These are phyloP conservation scores for Geodia barretti DNA, from an alignment of 37 sponge, comb jelly and placozoan genomes.

Conservation along the genomic window DNA sequence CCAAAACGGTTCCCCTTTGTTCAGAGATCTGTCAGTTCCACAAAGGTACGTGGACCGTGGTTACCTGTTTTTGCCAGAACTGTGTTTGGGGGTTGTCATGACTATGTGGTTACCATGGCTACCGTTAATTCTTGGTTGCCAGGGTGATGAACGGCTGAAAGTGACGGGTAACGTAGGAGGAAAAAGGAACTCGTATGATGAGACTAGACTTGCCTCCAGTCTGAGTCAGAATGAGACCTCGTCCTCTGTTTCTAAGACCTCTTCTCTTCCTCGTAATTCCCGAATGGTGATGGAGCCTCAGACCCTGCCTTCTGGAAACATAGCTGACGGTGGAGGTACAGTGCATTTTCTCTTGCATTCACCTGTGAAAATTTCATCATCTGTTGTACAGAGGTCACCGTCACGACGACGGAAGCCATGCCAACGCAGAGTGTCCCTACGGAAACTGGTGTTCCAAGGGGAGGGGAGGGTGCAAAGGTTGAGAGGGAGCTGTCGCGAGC, in stretches of 20 bases:
- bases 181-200: constrained; percentile 36
- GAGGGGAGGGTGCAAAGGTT: not conserved
- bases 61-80: no score
- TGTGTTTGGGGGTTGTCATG: no score
- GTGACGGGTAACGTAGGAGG: not conserved
- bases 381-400: not conserved
- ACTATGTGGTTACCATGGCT: not conserved
- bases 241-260: constrained; percentile 11
- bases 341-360: no score
- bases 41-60: no score
- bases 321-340: no score
- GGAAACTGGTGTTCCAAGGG: not conserved
- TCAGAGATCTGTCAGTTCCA: not conserved
- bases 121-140: not conserved
- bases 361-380: no score
- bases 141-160: not conserved
- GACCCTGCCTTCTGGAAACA: not conserved
- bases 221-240: not conserved
- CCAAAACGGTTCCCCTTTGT: constrained; percentile 35
- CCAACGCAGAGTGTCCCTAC: not conserved
- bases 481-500: not conserved
- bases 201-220: not conserved
- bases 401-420: not conserved
- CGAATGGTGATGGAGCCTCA: not conserved
- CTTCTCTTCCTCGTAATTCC: constrained; percentile 31